These are phyloP conservation scores for Cyprinella venusta DNA, from an alignment of 2,797 vertebrate genomes.

Conservation along the genomic window DNA sequence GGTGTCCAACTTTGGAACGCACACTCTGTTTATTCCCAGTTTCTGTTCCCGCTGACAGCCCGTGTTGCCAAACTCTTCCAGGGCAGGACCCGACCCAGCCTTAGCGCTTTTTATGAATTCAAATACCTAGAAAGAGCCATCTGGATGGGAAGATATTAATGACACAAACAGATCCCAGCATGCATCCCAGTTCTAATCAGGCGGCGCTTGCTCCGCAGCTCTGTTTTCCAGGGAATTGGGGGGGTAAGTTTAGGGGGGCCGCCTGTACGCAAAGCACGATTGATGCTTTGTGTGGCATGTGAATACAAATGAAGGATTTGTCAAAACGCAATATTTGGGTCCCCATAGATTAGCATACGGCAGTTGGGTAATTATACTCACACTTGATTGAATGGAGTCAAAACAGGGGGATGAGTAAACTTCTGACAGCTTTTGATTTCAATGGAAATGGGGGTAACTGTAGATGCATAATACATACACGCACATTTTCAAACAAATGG, in stretches of 20 bases:
- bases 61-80: constrained; percentile 45
- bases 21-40: constrained; percentile 56
- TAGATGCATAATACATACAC: constrained; percentile 51
- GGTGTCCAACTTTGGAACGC: constrained; percentile 66
- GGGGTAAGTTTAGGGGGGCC: constrained; percentile 62
- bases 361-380: constrained; percentile 82
- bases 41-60: constrained; percentile 50
- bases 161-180: constrained; percentile 77
- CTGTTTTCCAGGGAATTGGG: constrained; percentile 71
- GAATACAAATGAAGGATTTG: constrained; percentile 87
- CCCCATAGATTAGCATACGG: constrained; percentile 81
- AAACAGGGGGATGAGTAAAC: constrained; percentile 80
- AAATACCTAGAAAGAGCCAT: constrained; percentile 74
- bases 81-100: constrained; percentile 66
- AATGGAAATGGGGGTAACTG: constrained; percentile 75
- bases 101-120: constrained; percentile 70
- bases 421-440: constrained; percentile 76
- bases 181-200: constrained; percentile 80
- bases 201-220: constrained; percentile 70
- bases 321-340: constrained; percentile 84
- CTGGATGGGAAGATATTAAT: constrained; percentile 81
- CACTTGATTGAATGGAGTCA: constrained; percentile 82
- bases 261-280: constrained; percentile 76
- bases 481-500: constrained; percentile 53
- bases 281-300: constrained; percentile 82